These are phyloP conservation scores for Hoplodrina blanda DNA, from an alignment of 2,888 invertebrate genomes.

Conservation along the genomic window DNA sequence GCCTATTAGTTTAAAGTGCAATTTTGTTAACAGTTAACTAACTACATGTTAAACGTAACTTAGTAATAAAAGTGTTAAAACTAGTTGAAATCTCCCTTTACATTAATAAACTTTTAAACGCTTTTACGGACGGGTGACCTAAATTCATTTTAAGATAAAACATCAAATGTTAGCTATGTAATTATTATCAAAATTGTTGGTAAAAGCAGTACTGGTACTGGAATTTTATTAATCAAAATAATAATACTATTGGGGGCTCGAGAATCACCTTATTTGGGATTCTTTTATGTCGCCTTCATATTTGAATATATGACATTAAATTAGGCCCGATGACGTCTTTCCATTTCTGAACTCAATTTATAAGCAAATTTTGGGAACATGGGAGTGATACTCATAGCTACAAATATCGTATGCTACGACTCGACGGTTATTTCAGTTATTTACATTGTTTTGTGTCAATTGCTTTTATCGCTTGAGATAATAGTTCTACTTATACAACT, in stretches of 20 bases:
- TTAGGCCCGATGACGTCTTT: slow-evolving; percentile 69
- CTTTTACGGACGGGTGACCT: neutral
- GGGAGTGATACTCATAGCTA: slow-evolving; percentile 11
- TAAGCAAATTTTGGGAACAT: slow-evolving; percentile 71
- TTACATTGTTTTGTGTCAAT: slow-evolving; percentile 34
- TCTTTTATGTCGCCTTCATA: slow-evolving; percentile 56
- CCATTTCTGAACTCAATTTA: slow-evolving; percentile 72
- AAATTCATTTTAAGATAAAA: neutral
- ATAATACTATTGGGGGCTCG: slow-evolving; percentile 20
- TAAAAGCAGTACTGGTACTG: neutral
- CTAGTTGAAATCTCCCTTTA: neutral
- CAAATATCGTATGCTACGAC: slow-evolving; percentile 16
- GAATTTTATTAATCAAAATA: slow-evolving; percentile 16
- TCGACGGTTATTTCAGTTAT: slow-evolving; percentile 31
- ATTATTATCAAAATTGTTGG: neutral
- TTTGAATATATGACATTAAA: slow-evolving; percentile 71
- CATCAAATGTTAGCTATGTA: neutral
- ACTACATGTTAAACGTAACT: slow-evolving; percentile 1
- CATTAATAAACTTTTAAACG: neutral
- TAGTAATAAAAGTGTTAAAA: neutral
- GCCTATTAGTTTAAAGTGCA: slow-evolving; percentile 4
- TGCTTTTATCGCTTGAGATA: slow-evolving; percentile 37
- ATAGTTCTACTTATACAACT: slow-evolving; percentile 20
- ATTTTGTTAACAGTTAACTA: slow-evolving; percentile 1
- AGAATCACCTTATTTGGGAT: slow-evolving; percentile 65